Percentiles rank a stretch among this genome's conserved stretches.
These are phyloP conservation scores for Polymixis flavicincta DNA, from an alignment of 2,888 invertebrate species.

Conservation along the genomic window DNA sequence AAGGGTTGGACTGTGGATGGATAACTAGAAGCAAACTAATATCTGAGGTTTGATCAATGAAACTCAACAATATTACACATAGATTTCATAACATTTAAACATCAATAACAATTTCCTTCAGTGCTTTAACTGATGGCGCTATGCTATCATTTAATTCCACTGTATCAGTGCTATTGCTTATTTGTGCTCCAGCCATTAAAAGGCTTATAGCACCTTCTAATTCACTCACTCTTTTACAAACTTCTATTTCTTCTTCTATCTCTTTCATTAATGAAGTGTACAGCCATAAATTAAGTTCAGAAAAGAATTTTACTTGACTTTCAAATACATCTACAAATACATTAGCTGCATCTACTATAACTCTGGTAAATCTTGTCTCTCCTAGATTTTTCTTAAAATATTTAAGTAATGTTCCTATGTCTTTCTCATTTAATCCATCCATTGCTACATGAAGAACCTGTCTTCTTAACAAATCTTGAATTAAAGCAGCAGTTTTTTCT, in stretches of 20 bases:
- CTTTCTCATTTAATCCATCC: constrained; percentile 92
- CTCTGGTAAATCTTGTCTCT: constrained; percentile 93
- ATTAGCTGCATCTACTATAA: constrained; percentile 94
- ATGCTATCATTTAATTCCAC: constrained; percentile 77
- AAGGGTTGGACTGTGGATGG: too few species aligned
- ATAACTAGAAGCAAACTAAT: neutral
- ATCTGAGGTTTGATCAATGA: constrained; percentile 1
- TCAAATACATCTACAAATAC: constrained; percentile 94
- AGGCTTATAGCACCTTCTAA: constrained; percentile 93
- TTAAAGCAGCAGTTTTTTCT: constrained; percentile 94
- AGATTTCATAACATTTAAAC: constrained; percentile 71
- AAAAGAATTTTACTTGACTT: constrained; percentile 91
- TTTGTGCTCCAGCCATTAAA: constrained; percentile 91
- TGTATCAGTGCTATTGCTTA: constrained; percentile 81
- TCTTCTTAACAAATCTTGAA: constrained; percentile 96
- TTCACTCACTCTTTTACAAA: constrained; percentile 92
- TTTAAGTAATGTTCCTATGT: constrained; percentile 92
- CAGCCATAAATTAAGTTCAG: constrained; percentile 91
- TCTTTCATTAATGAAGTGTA: constrained; percentile 91
- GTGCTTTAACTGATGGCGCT: constrained; percentile 86
- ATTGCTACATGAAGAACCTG: constrained; percentile 94
- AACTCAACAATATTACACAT: constrained; percentile 11
- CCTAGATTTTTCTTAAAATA: constrained; percentile 95
- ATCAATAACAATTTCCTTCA: constrained; percentile 91
- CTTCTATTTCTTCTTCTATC: constrained; percentile 92